phyloP scores from a whole-genome alignment of 2,797 vertebrate genomes.

The Myotis vivesi region DNA sequence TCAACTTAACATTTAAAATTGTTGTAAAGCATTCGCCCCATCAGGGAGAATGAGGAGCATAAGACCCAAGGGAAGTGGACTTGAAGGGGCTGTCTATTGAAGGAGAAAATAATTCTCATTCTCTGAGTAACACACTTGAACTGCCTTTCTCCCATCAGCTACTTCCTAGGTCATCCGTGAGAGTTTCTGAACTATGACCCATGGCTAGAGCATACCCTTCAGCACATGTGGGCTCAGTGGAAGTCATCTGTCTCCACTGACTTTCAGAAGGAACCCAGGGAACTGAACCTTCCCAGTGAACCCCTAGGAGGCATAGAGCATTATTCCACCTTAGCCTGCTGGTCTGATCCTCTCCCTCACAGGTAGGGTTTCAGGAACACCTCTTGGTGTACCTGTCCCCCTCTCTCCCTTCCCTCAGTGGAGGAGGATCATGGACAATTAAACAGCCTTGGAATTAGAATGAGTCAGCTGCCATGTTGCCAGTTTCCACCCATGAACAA shows the following conservation, averaged over 20 bases:
- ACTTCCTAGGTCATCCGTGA: background rate
- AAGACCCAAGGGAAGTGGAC: background rate
- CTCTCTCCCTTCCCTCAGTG: too few species aligned
- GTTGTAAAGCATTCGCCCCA: background rate
- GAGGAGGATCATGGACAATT: background rate
- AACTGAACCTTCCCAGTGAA: background rate
- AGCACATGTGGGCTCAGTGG: too few species aligned
- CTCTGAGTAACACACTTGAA: background rate
- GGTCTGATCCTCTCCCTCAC: background rate
- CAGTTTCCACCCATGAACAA: background rate
- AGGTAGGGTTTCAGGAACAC: background rate
- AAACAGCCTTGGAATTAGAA: background rate
- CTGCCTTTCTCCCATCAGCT: background rate
- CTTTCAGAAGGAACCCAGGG: background rate
- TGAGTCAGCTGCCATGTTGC: constrained; percentile 21
- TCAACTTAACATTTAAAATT: background rate
- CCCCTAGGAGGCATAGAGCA: accelerated
- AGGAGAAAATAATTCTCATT: background rate
- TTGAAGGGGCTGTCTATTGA: background rate
- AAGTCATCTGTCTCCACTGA: background rate
- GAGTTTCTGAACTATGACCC: too few species aligned
- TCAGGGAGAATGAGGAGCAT: background rate
- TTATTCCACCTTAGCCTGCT: background rate
- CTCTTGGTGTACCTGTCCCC: background rate
- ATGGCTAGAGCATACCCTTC: background rate